These are phyloP conservation scores for Ceuthmochares aereus DNA, from an alignment of 2,113 vertebrate species.

Conservation along the genomic window DNA sequence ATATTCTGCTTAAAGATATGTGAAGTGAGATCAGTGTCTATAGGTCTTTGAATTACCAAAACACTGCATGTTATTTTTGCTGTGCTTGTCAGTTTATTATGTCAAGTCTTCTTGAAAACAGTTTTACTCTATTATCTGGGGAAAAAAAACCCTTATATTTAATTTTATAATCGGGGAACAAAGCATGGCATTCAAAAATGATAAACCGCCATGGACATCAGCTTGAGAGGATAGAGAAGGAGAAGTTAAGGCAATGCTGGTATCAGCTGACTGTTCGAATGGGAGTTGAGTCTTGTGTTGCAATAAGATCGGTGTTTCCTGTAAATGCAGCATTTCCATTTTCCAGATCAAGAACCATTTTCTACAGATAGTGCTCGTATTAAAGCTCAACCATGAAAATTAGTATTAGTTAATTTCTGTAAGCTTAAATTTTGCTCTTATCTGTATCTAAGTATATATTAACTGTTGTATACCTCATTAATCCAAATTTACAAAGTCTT, in stretches of 20 bases:
- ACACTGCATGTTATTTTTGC: neutral
- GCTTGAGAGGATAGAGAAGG: neutral
- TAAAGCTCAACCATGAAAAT: neutral
- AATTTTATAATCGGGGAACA: neutral
- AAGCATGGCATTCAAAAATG: neutral
- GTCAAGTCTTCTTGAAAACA: neutral
- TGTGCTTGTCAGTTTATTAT: neutral
- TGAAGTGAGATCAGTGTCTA: neutral
- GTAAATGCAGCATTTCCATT: neutral
- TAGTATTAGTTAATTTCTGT: neutral
- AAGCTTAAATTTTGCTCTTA: neutral
- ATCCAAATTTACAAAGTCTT: neutral
- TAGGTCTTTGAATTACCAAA: neutral
- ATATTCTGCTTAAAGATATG: neutral
- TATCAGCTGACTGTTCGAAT: constrained; percentile 32
- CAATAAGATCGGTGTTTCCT: constrained; percentile 19
- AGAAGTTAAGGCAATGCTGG: neutral
- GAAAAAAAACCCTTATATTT: neutral
- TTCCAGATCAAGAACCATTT: neutral
- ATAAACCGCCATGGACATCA: neutral
- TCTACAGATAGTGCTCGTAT: neutral
- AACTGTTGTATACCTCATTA: neutral
- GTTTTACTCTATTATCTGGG: neutral
- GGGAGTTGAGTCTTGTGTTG: constrained; percentile 15
- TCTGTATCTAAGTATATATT: neutral